Percentiles rank a stretch among this genome's conserved stretches.
Conservation (phyloP, 2,888 invertebrate genomes). For the Drosophila nr. perissopoda region DNA sequence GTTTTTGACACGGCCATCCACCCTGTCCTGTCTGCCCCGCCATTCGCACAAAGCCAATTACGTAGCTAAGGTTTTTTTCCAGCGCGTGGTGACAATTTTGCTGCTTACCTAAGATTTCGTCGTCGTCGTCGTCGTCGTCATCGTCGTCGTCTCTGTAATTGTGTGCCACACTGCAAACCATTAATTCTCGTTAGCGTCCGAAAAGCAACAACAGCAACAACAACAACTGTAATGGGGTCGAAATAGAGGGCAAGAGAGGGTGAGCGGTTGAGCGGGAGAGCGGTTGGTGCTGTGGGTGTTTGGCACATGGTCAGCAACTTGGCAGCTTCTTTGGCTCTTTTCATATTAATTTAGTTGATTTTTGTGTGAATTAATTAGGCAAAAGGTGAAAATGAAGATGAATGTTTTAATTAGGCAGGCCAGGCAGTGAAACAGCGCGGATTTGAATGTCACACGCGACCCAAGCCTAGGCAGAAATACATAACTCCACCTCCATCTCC, state of each 20-base stretch:
- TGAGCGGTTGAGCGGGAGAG: neutral
- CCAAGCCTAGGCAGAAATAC: neutral
- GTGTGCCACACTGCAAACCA: slow-evolving; percentile 83
- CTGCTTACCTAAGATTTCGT: slow-evolving; percentile 75
- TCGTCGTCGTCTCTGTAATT: slow-evolving; percentile 72
- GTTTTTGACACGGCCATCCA: slow-evolving; percentile 70
- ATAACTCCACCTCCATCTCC: neutral
- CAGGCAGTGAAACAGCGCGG: slow-evolving; percentile 55
- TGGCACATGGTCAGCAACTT: slow-evolving; percentile 65
- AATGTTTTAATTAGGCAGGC: slow-evolving; percentile 83
- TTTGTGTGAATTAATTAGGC: slow-evolving; percentile 84
- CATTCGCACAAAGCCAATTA: slow-evolving; percentile 69
- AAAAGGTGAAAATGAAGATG: slow-evolving; percentile 84
- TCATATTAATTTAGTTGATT: slow-evolving; percentile 84
- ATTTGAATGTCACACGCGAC: slow-evolving; percentile 62
- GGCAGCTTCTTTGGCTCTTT: slow-evolving; percentile 77
- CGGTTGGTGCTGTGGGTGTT: slow-evolving; percentile 4
- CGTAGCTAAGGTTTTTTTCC: slow-evolving; percentile 63
- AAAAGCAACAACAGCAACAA: slow-evolving; percentile 53
- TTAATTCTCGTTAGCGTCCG: slow-evolving; percentile 83
- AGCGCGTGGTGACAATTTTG: slow-evolving; percentile 72
- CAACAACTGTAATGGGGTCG: slow-evolving; percentile 38
- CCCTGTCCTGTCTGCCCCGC: neutral
- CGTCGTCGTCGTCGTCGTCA: slow-evolving; percentile 52
- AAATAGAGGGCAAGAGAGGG: slow-evolving; percentile 3